Base-by-base conservation (phyloP, 2,888 invertebrate species). In the Euplexia lucipara region DNA sequence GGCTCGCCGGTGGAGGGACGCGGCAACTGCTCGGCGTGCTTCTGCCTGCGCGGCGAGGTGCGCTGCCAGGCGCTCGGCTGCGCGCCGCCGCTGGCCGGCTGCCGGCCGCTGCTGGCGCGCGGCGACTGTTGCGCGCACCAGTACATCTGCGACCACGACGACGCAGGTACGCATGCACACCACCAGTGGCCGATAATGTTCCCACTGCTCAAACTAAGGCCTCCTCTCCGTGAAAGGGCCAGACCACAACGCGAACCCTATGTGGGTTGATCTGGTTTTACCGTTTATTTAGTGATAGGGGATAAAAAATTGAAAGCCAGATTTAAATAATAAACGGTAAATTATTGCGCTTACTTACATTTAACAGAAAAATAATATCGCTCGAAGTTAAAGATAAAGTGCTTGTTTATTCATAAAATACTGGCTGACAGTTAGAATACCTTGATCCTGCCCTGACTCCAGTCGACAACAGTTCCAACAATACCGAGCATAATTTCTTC, bases 81-180 rank as follows among this genome's bases (percentile, higher is more conserved):
- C 85, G 97, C 98, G 1, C 97, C 97, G 1, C 96, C 97, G 0
- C 94, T 98, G 64, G 96, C 96, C 73, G 97, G 97, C 53, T 98
- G 98, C 89, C 95, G 93, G 52, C 98, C 98, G 0, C 96, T 98
- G 53, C 96, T 97, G 57, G 96, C 96, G 53, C 95, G 96, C 41
- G 98, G 98, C 1, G 97, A 98, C 86, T 98, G 98, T 90, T 98
- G 98, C 86, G 98, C 98, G 12, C 97, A 97, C 53, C 97, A 97
- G 86, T 98, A 98, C 89, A 97, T 97, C 83, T 98, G 98, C 87
- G 96, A 97, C 16, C 90, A 88, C 37, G 20, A 30, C 8, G 42
- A 32, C 0, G 3, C n/a, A 18, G 48, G 37, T 60, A 18, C 32
- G 14, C 2, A 12, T 32, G 58, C 39, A 59, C 16, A 16, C 2